phyloP scores from a whole-genome alignment of 2,797 vertebrate genomes.

The Sternotherus odoratus region DNA sequence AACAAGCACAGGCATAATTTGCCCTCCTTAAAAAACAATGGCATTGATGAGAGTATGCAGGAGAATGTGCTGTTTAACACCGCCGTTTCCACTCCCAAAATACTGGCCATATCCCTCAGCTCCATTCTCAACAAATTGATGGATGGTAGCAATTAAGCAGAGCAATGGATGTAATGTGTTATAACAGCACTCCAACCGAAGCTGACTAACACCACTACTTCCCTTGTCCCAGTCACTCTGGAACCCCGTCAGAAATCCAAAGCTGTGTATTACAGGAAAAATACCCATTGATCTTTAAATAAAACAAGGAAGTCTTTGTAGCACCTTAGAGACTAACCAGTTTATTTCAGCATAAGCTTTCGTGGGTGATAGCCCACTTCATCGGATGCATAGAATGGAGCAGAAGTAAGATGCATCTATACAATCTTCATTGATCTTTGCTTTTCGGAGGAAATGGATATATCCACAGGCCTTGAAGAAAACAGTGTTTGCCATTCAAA shows the following conservation, averaged over 20 bases:
- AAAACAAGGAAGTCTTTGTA: no score
- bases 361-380: no score
- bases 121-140: slow-evolving; percentile 74
- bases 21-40: slow-evolving; percentile 48
- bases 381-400: no score
- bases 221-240: slow-evolving; percentile 41
- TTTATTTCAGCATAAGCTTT: no score
- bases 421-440: slow-evolving; percentile 8
- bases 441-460: slow-evolving; percentile 32
- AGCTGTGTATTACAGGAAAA: neutral
- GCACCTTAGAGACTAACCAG: no score
- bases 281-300: slow-evolving; percentile 7
- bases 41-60: slow-evolving; percentile 46
- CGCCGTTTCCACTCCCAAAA: slow-evolving; percentile 63
- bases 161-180: slow-evolving; percentile 74
- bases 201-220: slow-evolving; percentile 46
- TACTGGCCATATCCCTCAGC: slow-evolving; percentile 69
- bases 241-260: slow-evolving; percentile 29
- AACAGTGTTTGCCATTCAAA: neutral
- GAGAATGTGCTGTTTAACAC: slow-evolving; percentile 20
- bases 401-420: no score
- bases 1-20: slow-evolving; percentile 21
- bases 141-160: slow-evolving; percentile 72
- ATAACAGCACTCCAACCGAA: slow-evolving; percentile 43
- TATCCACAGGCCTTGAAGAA: neutral